Percentiles rank a stretch among this genome's conserved stretches.
phyloP scores from a whole-genome alignment of 2,888 invertebrate genomes.

The Pristionchus exspectatus region DNA sequence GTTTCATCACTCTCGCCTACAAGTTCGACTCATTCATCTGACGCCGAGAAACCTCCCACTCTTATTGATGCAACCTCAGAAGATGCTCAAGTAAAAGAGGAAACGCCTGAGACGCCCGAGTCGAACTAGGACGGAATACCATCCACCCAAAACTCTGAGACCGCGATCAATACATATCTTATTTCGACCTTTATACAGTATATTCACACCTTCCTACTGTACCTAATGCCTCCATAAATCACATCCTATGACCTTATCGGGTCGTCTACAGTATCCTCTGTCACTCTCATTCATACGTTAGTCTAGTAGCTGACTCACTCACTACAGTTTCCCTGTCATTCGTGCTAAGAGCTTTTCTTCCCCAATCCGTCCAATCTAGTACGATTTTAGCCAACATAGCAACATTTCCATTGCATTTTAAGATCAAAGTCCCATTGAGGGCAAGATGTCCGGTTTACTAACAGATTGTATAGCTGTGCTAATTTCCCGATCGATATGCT shows the following conservation, averaged over 20 bases:
- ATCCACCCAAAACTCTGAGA: not conserved
- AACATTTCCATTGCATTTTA: slow-evolving; percentile 41
- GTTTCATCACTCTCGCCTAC: slow-evolving; percentile 48
- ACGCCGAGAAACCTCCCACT: slow-evolving; percentile 52
- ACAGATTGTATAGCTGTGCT: slow-evolving; percentile 37
- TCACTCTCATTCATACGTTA: not conserved
- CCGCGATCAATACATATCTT: slow-evolving; percentile 22
- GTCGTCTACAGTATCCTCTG: slow-evolving; percentile 37
- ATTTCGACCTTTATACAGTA: not conserved
- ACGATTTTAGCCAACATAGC: slow-evolving; percentile 24
- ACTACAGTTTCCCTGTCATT: slow-evolving; percentile 29
- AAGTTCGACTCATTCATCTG: slow-evolving; percentile 47
- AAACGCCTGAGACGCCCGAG: slow-evolving; percentile 47
- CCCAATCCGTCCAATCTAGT: slow-evolving; percentile 39
- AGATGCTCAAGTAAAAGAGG: slow-evolving; percentile 39
- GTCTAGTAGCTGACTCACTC: not conserved
- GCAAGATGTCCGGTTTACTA: slow-evolving; percentile 31
- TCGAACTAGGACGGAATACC: not conserved
- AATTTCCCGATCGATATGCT: slow-evolving; percentile 37
- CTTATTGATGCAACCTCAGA: slow-evolving; percentile 44
- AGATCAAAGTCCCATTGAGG: slow-evolving; percentile 18
- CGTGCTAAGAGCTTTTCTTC: slow-evolving; percentile 25
- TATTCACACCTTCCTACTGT: slow-evolving; percentile 17
- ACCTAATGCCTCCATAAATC: slow-evolving; percentile 2
- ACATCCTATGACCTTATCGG: not conserved